phyloP scores from a whole-genome alignment of 2,797 vertebrate genomes.

The Falco novaeseelandiae region DNA sequence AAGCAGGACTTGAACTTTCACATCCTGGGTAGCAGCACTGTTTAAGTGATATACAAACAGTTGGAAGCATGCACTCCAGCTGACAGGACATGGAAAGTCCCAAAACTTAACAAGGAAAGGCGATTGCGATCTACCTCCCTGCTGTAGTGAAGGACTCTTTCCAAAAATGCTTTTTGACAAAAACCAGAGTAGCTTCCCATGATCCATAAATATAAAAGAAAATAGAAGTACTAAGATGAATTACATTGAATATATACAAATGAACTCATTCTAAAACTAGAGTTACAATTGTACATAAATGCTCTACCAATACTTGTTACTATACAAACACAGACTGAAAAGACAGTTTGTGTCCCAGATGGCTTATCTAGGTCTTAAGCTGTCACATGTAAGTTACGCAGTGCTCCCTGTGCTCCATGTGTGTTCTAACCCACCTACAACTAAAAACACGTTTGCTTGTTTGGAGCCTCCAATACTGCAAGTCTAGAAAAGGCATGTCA shows the following conservation, averaged over 20 bases:
- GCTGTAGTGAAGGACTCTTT: background rate
- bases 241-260: background rate
- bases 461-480: background rate
- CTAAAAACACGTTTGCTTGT: background rate
- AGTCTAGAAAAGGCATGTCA: background rate
- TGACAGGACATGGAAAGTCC: background rate
- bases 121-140: background rate
- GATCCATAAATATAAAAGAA: background rate
- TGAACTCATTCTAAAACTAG: background rate
- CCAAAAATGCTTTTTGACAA: background rate
- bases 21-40: rapidly evolving
- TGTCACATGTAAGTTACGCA: background rate
- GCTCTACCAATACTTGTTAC: background rate
- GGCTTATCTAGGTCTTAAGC: background rate
- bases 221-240: background rate
- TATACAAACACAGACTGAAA: background rate
- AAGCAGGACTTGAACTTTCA: background rate
- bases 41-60: rapidly evolving
- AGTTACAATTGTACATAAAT: background rate
- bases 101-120: background rate
- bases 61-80: background rate
- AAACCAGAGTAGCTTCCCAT: background rate
- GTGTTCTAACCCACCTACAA: background rate
- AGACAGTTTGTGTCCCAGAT: background rate
- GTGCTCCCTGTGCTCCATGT: background rate